phyloP scores from a whole-genome alignment of 2,888 invertebrate species.

The Calliphora vomitoria region DNA sequence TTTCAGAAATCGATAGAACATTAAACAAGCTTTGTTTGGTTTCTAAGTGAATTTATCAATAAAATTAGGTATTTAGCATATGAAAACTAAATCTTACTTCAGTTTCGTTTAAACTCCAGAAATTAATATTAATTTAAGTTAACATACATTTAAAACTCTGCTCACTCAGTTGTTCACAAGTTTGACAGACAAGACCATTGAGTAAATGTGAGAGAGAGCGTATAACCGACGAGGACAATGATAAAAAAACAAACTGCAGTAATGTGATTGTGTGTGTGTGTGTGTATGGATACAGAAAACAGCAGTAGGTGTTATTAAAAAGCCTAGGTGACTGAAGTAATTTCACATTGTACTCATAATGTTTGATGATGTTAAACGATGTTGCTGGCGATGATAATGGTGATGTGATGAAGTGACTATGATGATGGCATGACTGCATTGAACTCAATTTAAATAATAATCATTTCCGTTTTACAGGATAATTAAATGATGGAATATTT shows the following conservation, averaged over 20 bases:
- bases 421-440: conserved; percentile 56
- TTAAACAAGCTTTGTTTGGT: too few species aligned
- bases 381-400: conserved; percentile 55
- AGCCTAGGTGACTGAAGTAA: conserved; percentile 59
- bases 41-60: too few species aligned
- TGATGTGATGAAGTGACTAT: conserved; percentile 33
- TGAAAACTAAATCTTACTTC: too few species aligned
- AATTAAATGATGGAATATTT: conserved; percentile 64
- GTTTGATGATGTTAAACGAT: conserved; percentile 56
- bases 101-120: too few species aligned
- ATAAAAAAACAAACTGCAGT: conserved; percentile 24
- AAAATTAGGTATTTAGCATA: too few species aligned
- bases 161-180: too few species aligned
- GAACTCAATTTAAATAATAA: conserved; percentile 71
- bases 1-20: too few species aligned
- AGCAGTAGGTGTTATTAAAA: conserved; percentile 70
- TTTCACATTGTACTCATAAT: conserved; percentile 29
- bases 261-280: neutral
- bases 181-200: conserved; percentile 39
- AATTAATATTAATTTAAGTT: too few species aligned
- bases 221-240: conserved; percentile 54
- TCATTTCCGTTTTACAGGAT: conserved; percentile 71
- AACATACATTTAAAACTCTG: too few species aligned
- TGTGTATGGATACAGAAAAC: conserved; percentile 29
- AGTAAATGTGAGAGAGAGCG: conserved; percentile 14